Evolutionary conservation across 2,888 invertebrate species (phyloP).

Genomic region (Copidosoma aretas): DNA sequence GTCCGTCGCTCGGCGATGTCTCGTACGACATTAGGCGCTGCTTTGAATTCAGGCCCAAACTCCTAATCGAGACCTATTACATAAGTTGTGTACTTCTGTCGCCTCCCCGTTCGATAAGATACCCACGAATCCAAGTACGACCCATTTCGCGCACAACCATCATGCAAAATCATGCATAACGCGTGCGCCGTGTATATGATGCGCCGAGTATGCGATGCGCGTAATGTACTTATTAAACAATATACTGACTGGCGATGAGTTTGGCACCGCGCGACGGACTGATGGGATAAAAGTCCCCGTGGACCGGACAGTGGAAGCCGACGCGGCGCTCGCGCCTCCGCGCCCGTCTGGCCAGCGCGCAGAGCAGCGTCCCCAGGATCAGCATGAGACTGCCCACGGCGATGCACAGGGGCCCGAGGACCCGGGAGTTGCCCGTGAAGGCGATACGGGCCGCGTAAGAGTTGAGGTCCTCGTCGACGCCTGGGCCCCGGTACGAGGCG

Average conservation of each 20-base stretch:
- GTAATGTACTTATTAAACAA: no score
- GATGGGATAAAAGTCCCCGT: slow-evolving; percentile 79
- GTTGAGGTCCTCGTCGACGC: slow-evolving; percentile 75
- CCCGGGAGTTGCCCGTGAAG: slow-evolving; percentile 76
- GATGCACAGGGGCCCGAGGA: slow-evolving; percentile 77
- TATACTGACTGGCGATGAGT: slow-evolving; percentile 43
- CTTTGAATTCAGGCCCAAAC: no score
- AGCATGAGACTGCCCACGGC: slow-evolving; percentile 78
- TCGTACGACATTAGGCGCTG: no score
- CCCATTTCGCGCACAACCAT: no score
- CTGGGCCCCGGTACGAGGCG: slow-evolving; percentile 77
- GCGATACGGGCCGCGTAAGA: slow-evolving; percentile 76
- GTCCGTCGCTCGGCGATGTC: no score
- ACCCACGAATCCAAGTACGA: no score
- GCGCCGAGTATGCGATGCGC: no score
- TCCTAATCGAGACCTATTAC: no score
- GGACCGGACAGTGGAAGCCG: slow-evolving; percentile 79
- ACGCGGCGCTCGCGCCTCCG: slow-evolving; percentile 72
- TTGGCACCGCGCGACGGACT: slow-evolving; percentile 68
- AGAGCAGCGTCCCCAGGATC: slow-evolving; percentile 70
- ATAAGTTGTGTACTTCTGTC: no score
- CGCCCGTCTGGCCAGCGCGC: slow-evolving; percentile 73
- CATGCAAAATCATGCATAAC: no score
- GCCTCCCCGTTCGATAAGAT: no score
- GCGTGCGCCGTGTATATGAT: no score